Evolutionary conservation across 1,140 invertebrate genomes (phyloP).

Genomic region (Drosophila melanica): DNA sequence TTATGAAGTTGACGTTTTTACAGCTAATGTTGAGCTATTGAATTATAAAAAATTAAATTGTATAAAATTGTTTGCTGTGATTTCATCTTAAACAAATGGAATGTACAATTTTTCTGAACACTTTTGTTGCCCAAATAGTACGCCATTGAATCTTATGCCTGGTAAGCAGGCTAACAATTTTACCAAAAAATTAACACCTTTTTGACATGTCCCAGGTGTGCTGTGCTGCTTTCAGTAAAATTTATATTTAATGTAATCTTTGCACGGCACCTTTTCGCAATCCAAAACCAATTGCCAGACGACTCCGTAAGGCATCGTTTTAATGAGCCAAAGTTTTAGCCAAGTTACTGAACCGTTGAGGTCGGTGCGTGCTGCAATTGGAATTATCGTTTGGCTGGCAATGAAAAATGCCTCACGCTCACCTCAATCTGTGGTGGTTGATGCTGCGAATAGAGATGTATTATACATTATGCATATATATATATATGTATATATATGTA

Average conservation of each 20-base stretch:
- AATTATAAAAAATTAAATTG: background rate
- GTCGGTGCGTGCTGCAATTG: constrained; percentile 26
- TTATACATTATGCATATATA: too few relatives aligned
- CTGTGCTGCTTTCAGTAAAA: background rate
- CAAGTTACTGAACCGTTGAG: background rate
- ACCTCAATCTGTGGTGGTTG: constrained; percentile 17
- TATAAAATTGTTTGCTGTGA: too few relatives aligned
- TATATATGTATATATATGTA: background rate
- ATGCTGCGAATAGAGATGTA: background rate
- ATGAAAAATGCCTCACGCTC: constrained; percentile 17
- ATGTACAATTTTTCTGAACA: background rate
- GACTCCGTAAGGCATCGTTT: constrained; percentile 9
- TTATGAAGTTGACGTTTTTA: too few relatives aligned
- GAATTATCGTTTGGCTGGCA: constrained; percentile 27
- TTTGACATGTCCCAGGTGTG: constrained; percentile 19
- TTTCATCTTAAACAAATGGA: too few relatives aligned
- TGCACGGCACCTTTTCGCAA: constrained; percentile 12
- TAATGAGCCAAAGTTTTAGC: constrained; percentile 23
- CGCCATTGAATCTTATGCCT: background rate
- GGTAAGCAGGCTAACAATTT: constrained; percentile 2
- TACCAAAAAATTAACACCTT: constrained; percentile 1
- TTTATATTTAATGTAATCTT: constrained; percentile 13
- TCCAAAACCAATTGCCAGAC: constrained; percentile 8
- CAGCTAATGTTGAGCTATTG: background rate
- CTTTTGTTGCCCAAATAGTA: background rate